Percentiles rank a stretch among this genome's conserved stretches.
Conservation (phyloP, 2,888 invertebrate species). For the Drosophila parthenogenetica region DNA sequence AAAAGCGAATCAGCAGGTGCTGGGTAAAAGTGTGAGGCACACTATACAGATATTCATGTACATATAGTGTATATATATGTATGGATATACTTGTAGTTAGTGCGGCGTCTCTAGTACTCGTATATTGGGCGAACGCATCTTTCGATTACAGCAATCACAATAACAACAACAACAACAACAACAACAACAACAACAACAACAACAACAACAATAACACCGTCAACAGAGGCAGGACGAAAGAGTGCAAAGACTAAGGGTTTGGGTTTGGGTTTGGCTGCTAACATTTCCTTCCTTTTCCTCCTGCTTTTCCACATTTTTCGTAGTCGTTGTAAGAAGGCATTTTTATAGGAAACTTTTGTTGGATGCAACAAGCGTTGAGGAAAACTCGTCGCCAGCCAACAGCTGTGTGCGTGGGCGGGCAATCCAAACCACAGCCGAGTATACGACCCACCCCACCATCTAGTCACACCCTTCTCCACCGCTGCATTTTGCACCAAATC, state of each 20-base stretch:
- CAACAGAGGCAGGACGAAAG: conserved; percentile 15
- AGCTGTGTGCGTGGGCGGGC: conserved; percentile 43
- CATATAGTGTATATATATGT: neutral
- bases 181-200: no score
- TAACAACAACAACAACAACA: conserved; percentile 27
- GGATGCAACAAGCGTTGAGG: conserved; percentile 75
- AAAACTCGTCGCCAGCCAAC: conserved; percentile 33
- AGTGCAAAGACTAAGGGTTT: neutral
- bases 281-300: conserved; percentile 21
- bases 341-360: conserved; percentile 61
- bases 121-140: conserved; percentile 76
- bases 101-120: conserved; percentile 36
- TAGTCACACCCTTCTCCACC: no score
- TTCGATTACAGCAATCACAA: conserved; percentile 73
- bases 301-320: conserved; percentile 26
- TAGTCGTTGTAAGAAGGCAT: conserved; percentile 76
- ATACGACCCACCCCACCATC: neutral
- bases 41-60: conserved; percentile 16
- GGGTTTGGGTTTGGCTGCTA: conserved; percentile 1
- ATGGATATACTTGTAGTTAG: conserved; percentile 40
- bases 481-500: conserved; percentile 43
- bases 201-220: neutral
- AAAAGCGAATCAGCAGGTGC: conserved; percentile 76
- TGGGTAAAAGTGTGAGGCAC: conserved; percentile 69
- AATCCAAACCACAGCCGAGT: conserved; percentile 25